Evolutionary conservation across 2,113 vertebrate genomes (phyloP).

Genomic region (Burhinus oedicnemus): DNA sequence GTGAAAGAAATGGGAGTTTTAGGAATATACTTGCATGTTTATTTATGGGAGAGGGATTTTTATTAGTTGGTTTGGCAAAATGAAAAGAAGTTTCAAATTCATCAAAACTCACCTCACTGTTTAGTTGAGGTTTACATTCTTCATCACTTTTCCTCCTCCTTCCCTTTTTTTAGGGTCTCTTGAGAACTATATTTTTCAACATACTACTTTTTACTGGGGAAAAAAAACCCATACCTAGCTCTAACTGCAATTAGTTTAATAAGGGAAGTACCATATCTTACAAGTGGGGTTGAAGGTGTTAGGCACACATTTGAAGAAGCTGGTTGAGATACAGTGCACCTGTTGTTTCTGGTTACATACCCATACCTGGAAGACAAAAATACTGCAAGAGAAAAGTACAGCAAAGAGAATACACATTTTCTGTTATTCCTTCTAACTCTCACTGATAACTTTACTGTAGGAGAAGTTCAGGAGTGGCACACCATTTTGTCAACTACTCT

Average conservation of each 20-base stretch:
- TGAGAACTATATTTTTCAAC: background rate
- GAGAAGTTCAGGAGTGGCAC: background rate
- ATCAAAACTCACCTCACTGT: background rate
- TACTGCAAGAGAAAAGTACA: background rate
- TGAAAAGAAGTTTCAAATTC: background rate
- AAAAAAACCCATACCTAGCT: background rate
- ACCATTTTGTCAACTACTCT: background rate
- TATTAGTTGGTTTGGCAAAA: background rate
- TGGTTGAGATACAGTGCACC: accelerated
- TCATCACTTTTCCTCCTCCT: background rate
- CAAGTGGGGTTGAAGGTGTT: background rate
- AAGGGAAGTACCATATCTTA: background rate
- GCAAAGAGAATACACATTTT: background rate
- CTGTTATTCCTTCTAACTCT: background rate
- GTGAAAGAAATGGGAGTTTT: background rate
- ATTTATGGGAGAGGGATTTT: background rate
- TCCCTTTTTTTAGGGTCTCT: background rate
- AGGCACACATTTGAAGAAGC: background rate
- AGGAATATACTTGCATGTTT: background rate
- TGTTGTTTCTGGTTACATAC: background rate
- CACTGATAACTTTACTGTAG: background rate
- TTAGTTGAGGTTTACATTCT: background rate
- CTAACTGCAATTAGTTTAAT: background rate
- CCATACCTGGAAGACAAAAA: background rate
- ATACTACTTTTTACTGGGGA: background rate